These are phyloP conservation scores for Notothenia rossii DNA, from an alignment of 2,113 vertebrate species.

Conservation along the genomic window DNA sequence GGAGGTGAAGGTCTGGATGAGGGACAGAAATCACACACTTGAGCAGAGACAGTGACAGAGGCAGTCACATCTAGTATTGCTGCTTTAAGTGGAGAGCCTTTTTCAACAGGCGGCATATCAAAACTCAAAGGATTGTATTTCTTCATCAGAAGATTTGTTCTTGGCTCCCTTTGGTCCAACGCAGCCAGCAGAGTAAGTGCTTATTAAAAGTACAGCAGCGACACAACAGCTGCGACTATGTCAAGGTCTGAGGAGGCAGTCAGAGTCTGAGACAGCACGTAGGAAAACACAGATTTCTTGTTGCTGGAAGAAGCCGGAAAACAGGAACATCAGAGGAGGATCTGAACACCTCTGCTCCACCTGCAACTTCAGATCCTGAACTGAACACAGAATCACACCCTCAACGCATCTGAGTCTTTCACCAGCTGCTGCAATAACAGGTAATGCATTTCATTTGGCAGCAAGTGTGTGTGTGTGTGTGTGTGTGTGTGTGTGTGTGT, in stretches of 20 bases:
- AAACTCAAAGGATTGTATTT: conserved; percentile 18
- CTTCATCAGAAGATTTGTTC: conserved; percentile 17
- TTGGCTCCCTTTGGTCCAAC: conserved; percentile 30
- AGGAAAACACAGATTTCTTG: no score
- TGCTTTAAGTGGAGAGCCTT: not conserved
- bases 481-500: not conserved
- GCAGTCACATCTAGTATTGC: not conserved
- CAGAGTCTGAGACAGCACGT: not conserved
- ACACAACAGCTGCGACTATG: conserved; percentile 48
- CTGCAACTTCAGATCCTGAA: conserved; percentile 56
- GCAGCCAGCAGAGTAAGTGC: conserved; percentile 37
- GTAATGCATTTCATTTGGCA: conserved; percentile 43
- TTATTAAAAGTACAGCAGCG: conserved; percentile 42
- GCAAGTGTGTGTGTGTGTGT: no score
- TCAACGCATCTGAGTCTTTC: conserved; percentile 5
- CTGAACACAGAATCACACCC: conserved; percentile 9
- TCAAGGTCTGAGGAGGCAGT: conserved; percentile 54
- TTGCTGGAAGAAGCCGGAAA: no score
- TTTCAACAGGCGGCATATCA: not conserved
- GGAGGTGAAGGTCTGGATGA: conserved; percentile 68
- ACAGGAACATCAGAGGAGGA: no score
- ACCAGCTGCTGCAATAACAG: conserved; percentile 44
- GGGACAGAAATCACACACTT: conserved; percentile 28
- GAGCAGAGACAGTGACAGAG: not conserved
- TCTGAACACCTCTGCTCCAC: not conserved